phyloP scores from a whole-genome alignment of 2,797 vertebrate genomes.

The Synanceia verrucosa region DNA sequence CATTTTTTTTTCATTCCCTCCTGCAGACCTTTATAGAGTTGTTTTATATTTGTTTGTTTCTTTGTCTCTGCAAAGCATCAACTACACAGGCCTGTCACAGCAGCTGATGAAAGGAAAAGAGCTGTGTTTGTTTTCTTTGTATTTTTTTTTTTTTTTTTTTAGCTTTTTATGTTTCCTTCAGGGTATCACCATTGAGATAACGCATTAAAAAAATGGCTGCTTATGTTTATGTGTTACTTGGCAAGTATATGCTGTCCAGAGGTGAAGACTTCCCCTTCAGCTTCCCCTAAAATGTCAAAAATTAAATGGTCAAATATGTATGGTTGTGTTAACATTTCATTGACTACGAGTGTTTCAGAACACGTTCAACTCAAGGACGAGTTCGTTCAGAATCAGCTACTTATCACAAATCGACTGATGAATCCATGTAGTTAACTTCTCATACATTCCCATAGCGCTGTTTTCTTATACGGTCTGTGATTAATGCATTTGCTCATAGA shows the following conservation, averaged over 20 bases:
- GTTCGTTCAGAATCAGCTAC: no score
- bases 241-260: not conserved
- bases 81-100: slow-evolving; percentile 14
- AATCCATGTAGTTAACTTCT: no score
- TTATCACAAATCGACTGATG: no score
- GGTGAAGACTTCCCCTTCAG: no score
- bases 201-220: not conserved
- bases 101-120: slow-evolving; percentile 37
- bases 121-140: slow-evolving; percentile 22
- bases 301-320: no score
- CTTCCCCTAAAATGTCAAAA: no score
- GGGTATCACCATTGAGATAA: not conserved
- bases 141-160: slow-evolving; percentile 37
- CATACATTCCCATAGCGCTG: no score
- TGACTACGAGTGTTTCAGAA: no score
- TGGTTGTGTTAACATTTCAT: no score
- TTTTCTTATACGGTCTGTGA: no score
- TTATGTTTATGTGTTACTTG: not conserved
- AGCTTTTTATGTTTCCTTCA: slow-evolving; percentile 6
- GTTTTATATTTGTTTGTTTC: slow-evolving; percentile 32
- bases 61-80: slow-evolving; percentile 16
- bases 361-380: no score
- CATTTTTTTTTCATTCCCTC: slow-evolving; percentile 21
- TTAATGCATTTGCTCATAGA: no score
- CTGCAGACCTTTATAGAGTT: slow-evolving; percentile 17